These are phyloP conservation scores for Meta bourneti DNA, from an alignment of 2,888 invertebrate genomes.

Conservation along the genomic window DNA sequence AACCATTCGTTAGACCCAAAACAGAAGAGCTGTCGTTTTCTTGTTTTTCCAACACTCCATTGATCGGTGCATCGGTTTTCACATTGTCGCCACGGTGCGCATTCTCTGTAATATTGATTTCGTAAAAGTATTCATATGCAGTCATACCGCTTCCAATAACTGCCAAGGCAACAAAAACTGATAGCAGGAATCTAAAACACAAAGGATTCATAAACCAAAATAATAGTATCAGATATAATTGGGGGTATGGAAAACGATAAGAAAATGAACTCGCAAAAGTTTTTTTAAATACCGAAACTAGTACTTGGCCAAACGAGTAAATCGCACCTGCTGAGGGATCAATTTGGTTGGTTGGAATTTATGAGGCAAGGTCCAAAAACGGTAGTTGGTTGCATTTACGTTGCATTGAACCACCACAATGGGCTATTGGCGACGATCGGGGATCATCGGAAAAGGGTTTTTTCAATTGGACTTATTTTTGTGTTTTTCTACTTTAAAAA, in stretches of 20 bases:
- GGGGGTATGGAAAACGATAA: background rate
- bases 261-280: no score
- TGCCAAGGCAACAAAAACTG: conserved; percentile 9
- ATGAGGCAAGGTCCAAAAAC: no score
- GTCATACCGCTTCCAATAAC: conserved; percentile 38
- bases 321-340: no score
- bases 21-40: background rate
- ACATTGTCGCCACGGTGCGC: background rate
- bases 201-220: background rate
- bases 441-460: no score
- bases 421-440: no score
- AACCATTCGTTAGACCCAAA: background rate
- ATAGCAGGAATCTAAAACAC: conserved; percentile 25
- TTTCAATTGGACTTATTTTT: no score
- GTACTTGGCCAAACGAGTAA: no score
- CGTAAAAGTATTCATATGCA: conserved; percentile 16
- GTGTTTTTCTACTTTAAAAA: no score
- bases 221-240: background rate
- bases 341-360: no score
- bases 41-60: background rate
- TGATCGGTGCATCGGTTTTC: background rate
- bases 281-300: no score
- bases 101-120: background rate
- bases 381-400: no score
- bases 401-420: no score